Evolutionary conservation across 2,888 invertebrate species (phyloP).

Genomic region (Lasiommata megera): DNA sequence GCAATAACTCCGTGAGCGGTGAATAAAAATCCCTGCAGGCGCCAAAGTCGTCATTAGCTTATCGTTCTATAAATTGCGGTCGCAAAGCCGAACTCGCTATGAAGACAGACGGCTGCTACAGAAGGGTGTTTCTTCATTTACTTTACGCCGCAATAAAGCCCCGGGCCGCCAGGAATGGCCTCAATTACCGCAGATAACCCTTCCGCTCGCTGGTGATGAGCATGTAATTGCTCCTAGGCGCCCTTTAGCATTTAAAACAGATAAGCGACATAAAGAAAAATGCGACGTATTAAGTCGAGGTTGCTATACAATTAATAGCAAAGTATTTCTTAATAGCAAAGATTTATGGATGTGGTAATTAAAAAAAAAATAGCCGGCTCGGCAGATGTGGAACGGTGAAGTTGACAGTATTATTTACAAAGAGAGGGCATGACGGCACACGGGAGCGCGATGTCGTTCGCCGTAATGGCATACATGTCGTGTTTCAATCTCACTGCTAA

Average conservation of each 20-base stretch:
- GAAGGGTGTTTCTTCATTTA: constrained; percentile 28
- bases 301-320: too few relatives aligned
- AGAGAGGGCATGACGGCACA: too few relatives aligned
- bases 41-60: constrained; percentile 1
- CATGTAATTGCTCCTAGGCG: constrained; percentile 21
- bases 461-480: too few relatives aligned
- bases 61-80: constrained; percentile 13
- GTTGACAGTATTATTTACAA: too few relatives aligned
- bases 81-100: constrained; percentile 16
- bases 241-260: neutral
- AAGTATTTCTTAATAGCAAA: too few relatives aligned
- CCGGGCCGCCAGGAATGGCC: constrained; percentile 20
- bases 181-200: constrained; percentile 29
- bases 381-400: too few relatives aligned
- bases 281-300: too few relatives aligned
- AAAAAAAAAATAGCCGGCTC: too few relatives aligned
- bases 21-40: neutral
- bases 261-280: too few relatives aligned
- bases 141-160: constrained; percentile 24
- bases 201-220: constrained; percentile 19
- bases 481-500: too few relatives aligned
- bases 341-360: too few relatives aligned
- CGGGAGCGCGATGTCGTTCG: too few relatives aligned
- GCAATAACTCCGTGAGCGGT: neutral
- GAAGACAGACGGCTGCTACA: constrained; percentile 20